Base-by-base conservation (phyloP, 2,797 vertebrate species). In the Eospalax fontanierii region DNA sequence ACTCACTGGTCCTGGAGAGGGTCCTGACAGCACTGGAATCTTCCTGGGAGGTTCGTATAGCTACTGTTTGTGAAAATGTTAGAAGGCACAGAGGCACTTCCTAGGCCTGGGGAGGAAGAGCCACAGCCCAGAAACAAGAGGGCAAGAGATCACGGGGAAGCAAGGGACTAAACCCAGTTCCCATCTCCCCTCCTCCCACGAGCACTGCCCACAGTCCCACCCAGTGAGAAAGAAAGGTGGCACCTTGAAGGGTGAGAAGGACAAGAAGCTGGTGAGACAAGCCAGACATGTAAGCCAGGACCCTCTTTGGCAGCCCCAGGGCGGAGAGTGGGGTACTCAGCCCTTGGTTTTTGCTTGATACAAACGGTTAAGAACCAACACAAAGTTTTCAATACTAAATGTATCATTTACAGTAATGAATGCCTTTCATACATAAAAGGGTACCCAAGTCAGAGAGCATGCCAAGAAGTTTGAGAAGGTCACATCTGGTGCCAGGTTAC, bases 381-480 rank as follows among this genome's bases (percentile, higher is more conserved):
- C 38, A 76, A 87, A 93, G 94, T 66, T 86, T 59, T 65, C 46
- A 40, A 75, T 11, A 78, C 89, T 19, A 40, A 61, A 59, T 78
- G 76, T 86, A 79, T 90, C 84, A 33, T 75, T 87, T 61, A 40
- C 30, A 66, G 71, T 40, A 83, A 70, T 16, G 1, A 43, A 30
- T 50, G 5, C 18, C 54, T 68, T 76, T 90, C 46, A 59, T 33
- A 46, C 43, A 92, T 80, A 93, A 59, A 75, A 73, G 40, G 81
- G 14, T 57, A 57, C 21, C 28, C 46, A 57, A 71, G 71, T 61
- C 78, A 28, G 54, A 86, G 50, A 81, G 30, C 65, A 46, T 11
- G 50, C 50, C 68, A 68, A 71, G 87, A 95, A 74, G 18, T 87
- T 92, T 84, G 76, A 30, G 74, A 95, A 92, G 86, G 82, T 71